Evolutionary conservation across 2,113 vertebrate species (phyloP).

Genomic region (Acrocephalus arundinaceus): DNA sequence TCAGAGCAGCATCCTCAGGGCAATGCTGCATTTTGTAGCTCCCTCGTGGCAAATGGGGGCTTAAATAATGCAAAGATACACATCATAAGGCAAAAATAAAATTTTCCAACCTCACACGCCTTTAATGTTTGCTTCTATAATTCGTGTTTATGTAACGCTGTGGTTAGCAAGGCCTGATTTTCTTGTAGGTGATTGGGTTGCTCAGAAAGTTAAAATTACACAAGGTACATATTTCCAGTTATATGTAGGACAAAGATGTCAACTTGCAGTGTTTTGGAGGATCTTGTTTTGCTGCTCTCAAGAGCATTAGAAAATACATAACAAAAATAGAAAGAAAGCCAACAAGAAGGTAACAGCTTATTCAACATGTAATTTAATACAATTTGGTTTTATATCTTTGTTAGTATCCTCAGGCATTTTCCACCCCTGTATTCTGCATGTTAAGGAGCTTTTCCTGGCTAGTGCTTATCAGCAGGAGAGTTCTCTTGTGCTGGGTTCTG

Average conservation of each 20-base stretch:
- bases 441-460: not conserved
- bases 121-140: not conserved
- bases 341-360: not conserved
- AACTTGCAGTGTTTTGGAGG: not conserved
- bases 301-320: not conserved
- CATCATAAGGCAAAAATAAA: not conserved
- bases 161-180: not conserved
- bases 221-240: not conserved
- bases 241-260: slow-evolving; percentile 4
- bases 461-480: not conserved
- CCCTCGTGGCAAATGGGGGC: not conserved
- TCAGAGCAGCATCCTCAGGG: not conserved
- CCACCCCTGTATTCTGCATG: not conserved
- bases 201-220: not conserved
- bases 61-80: not conserved
- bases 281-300: slow-evolving; percentile 1
- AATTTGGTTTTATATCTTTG: not conserved
- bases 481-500: not conserved
- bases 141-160: not conserved
- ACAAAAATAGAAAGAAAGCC: not conserved
- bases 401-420: not conserved
- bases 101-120: accelerated
- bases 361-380: not conserved
- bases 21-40: not conserved
- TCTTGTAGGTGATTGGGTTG: not conserved